phyloP scores from a whole-genome alignment of 2,113 vertebrate genomes.

The Laterallus jamaicensis region DNA sequence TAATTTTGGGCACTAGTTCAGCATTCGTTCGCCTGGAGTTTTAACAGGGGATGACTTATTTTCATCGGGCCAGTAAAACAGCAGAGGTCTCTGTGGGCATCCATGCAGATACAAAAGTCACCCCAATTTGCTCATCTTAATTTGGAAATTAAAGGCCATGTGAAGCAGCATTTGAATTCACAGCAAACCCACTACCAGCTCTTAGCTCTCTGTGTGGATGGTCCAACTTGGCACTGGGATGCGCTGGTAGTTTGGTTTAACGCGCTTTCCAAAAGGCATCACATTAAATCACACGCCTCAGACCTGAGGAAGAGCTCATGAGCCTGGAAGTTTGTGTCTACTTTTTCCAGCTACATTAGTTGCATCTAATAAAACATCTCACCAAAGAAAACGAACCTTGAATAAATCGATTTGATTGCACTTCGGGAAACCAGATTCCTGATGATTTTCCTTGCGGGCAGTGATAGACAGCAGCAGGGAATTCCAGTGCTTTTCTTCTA shows the following conservation, averaged over 20 bases:
- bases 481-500: not conserved
- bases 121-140: not conserved
- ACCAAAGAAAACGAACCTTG: not conserved
- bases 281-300: not conserved
- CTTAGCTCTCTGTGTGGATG: not conserved
- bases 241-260: not conserved
- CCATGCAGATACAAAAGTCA: not conserved
- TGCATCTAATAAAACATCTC: not conserved
- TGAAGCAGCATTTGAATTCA: not conserved
- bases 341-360: not conserved
- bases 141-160: rapidly evolving
- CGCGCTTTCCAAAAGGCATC: not conserved
- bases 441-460: not conserved
- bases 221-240: not conserved
- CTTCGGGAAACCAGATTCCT: not conserved
- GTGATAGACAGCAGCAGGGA: not conserved
- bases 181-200: not conserved
- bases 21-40: not conserved
- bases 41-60: not conserved
- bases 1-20: not conserved
- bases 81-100: not conserved
- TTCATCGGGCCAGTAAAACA: not conserved
- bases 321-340: not conserved
- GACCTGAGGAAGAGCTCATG: not conserved
- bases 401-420: not conserved